Evolutionary conservation across 2,888 invertebrate genomes (phyloP), one percentile per base, ranked within the genome.

Genomic region (Rhyacophila evoluta): DNA sequence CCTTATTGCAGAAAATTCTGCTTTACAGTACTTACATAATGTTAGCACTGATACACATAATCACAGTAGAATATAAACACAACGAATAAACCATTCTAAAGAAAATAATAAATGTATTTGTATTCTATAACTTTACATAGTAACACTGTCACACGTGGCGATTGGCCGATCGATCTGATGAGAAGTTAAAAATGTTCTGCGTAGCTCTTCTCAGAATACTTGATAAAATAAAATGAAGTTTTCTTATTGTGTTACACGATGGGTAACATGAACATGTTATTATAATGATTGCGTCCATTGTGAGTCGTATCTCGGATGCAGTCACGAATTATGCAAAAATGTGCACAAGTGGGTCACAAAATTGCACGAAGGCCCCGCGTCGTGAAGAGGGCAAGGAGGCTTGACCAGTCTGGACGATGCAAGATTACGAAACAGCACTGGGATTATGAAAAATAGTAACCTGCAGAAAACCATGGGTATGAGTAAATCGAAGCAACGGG

Each of bases 261-360:
- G 29, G 29, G 2, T 33, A 33, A 33, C 29, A 33, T 33, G 29
- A 33, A 6, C 29, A 33, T 33, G 29, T 33, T 33, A 33, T 55
- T 19, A 55, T 55, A 55, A 55, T 55, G 15, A 25, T 55, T 25
- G 25, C 25, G 15, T 55, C 55, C 25, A 55, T 8, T 19, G 25
- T 19, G 55, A 19, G 10, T n/a, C 19, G 55, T 19, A 55, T 69
- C 75, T 38, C 37, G 28, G 29, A 27, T 37, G 10, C 29, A 39
- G 71, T 76, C 76, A 71, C 71, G 76, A 71, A 41, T 37, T 76
- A 71, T 76, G 76, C 70, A 27, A 71, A 76, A 71, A 41, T 38
- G 15, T 33, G 76, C 71, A 12, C 71, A 71, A 76, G 36, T 76
- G 41, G 76, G 76, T 33, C 71, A 55, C 29, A 41, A 25, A 71